Evolutionary conservation across 1,140 invertebrate genomes (phyloP).

Genomic region (Diploscapter pachys): DNA sequence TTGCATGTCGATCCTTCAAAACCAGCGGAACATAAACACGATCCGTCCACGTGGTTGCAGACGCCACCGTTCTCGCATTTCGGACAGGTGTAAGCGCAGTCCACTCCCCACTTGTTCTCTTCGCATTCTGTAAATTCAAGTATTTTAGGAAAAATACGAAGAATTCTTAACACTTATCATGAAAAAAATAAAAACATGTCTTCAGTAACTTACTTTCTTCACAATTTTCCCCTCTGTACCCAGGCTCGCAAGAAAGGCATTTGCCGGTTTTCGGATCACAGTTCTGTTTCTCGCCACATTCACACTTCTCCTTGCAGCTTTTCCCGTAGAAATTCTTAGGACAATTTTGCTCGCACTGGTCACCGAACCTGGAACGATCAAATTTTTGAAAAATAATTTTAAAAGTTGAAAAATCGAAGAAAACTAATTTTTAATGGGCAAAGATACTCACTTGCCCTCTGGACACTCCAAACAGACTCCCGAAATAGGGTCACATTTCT

Average conservation of each 20-base stretch:
- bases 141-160: neutral
- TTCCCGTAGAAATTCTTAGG: conserved; percentile 30
- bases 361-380: conserved; percentile 1
- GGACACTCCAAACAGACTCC: conserved; percentile 24
- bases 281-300: conserved; percentile 45
- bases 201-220: conserved; percentile 62
- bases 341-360: conserved; percentile 25
- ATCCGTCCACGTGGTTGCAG: conserved; percentile 77
- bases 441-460: conserved; percentile 16
- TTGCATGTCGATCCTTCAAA: conserved; percentile 52
- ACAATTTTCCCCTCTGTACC: conserved; percentile 52
- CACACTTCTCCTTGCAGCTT: conserved; percentile 42
- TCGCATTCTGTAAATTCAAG: conserved; percentile 45
- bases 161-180: conserved; percentile 52
- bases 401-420: too few relatives aligned
- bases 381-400: neutral
- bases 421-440: too few relatives aligned
- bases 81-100: conserved; percentile 48
- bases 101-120: conserved; percentile 67
- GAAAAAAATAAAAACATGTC: conserved; percentile 55
- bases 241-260: conserved; percentile 50
- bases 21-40: conserved; percentile 67
- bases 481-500: conserved; percentile 37
- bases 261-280: conserved; percentile 53
- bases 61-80: conserved; percentile 41